phyloP scores from a whole-genome alignment of 2,797 vertebrate genomes.

The Sebastes miniatus region DNA sequence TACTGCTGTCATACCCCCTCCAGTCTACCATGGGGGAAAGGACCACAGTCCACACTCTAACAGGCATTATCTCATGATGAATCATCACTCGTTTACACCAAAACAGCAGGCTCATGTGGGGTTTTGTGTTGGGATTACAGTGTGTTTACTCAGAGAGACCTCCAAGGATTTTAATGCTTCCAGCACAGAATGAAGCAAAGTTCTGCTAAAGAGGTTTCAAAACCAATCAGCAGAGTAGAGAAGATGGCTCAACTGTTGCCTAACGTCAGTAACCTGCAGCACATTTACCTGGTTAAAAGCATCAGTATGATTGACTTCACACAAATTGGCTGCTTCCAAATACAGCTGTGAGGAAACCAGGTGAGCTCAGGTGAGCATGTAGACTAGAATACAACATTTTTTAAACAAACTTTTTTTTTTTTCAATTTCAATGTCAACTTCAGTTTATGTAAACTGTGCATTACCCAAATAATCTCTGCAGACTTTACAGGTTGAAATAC shows the following conservation, averaged over 20 bases:
- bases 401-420: too few relatives aligned
- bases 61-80: slow-evolving; percentile 24
- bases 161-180: slow-evolving; percentile 10
- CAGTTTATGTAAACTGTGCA: neutral
- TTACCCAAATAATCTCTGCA: neutral
- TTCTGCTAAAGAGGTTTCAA: slow-evolving; percentile 7
- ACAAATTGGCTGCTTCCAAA: slow-evolving; percentile 15
- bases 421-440: neutral
- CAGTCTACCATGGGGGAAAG: slow-evolving; percentile 14
- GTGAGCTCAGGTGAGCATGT: neutral
- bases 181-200: neutral
- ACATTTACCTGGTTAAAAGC: slow-evolving; percentile 3
- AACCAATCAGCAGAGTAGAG: neutral
- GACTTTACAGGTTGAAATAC: neutral
- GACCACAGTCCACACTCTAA: slow-evolving; percentile 1
- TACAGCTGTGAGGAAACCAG: neutral
- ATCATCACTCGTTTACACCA: slow-evolving; percentile 36
- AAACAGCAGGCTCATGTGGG: slow-evolving; percentile 4
- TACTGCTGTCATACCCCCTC: slow-evolving; percentile 1
- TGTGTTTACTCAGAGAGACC: slow-evolving; percentile 31
- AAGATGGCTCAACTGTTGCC: neutral
- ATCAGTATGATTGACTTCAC: slow-evolving; percentile 14
- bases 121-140: slow-evolving; percentile 10
- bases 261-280: neutral
- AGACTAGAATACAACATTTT: too few relatives aligned